Base-by-base conservation (phyloP, 2,888 invertebrate genomes). In the Resseliella maxima region DNA sequence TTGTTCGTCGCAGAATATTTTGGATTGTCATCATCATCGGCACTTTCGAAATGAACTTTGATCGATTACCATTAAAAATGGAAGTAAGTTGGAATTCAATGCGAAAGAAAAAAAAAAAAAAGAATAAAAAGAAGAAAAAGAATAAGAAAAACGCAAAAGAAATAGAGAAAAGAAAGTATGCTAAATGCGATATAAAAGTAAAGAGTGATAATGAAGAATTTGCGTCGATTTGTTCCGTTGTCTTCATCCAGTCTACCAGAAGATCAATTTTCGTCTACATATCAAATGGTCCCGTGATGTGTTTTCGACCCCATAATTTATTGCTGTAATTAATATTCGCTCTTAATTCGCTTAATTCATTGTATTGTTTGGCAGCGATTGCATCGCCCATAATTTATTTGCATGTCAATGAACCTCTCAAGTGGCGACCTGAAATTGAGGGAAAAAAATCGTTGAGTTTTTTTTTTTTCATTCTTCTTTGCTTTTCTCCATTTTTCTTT, bases 311-410 rank as follows among this genome's bases (percentile, higher is more conserved):
- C 21, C 5, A 59, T 59, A 59, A 59, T 59, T 59, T 59, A 59
- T 59, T 59, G 27, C 59, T 59, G 59, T 59, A 59, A 59, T 59
- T 59, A 59, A 59, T 59, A 59, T 59, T 50, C 59, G 27, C 27
- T 59, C 59, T 24, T 59, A 59, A 59, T 59, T 59, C 59, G 59
- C 6, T 59, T 59, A 59, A 59, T 59, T 24, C 27, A 27, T 59
- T 24, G 59, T 59, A n/a, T 59, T 24, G 59, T 59, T 59, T 27
- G 59, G 59, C 24, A 59, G 24, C 59, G 59, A 59, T 59, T 59
- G 24, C 27, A 59, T 59, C 24, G 3, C 24, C 18, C 59, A 59
- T 59, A 59, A 59, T 59, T 59, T 59, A 59, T 59, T 27, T 59
- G 59, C 59, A 59, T 27, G 59, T 59, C 59, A 59, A 18, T 18